Conservation (phyloP, 2,797 vertebrate species). For the Chelmon rostratus region DNA sequence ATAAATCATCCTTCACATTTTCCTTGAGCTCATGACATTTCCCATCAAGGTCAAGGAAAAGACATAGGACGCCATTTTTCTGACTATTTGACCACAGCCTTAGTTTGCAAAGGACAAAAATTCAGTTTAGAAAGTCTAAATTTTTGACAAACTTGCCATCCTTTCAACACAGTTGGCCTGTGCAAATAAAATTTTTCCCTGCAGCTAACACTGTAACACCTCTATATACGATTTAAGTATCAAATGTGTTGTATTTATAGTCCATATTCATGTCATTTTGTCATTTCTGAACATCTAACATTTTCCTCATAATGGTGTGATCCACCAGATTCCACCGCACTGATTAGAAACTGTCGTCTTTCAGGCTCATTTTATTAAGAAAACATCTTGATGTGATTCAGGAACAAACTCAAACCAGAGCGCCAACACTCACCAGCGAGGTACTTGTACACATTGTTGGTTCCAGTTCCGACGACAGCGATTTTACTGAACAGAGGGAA, state of each 20-base stretch:
- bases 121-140: not conserved
- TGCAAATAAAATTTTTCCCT: not conserved
- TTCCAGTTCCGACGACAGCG: constrained; percentile 88
- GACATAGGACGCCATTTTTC: no score
- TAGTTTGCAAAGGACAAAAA: no score
- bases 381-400: not conserved
- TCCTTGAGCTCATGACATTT: no score
- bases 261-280: not conserved
- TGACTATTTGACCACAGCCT: no score
- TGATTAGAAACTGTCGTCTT: not conserved
- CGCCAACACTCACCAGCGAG: constrained; percentile 86
- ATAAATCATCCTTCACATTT: no score
- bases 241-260: not conserved
- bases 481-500: constrained; percentile 98
- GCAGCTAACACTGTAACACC: not conserved
- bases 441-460: constrained; percentile 94
- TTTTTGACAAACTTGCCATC: not conserved
- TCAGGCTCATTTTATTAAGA: constrained; percentile 1
- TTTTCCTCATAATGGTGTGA: not conserved
- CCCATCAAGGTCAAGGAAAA: no score
- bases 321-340: not conserved
- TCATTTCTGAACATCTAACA: constrained; percentile 5
- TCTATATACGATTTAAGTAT: not conserved
- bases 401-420: not conserved
- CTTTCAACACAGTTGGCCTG: not conserved